Evolutionary conservation across 37 sponge, comb jelly and placozoan genomes (phyloP).

Genomic region (Oscarella lobularis): DNA sequence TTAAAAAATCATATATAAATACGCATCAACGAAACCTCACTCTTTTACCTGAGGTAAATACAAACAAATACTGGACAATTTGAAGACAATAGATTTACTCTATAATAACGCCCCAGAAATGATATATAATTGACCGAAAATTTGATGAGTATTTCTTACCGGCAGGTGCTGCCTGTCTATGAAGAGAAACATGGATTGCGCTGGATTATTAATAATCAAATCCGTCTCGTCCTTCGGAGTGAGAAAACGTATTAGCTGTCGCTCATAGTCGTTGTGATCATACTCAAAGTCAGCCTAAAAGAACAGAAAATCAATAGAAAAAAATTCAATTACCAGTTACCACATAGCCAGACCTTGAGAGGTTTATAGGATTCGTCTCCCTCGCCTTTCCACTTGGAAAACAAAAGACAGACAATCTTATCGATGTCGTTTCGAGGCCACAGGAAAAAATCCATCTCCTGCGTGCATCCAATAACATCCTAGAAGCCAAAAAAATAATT

Average conservation of each 20-base stretch:
- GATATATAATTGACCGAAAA: no score
- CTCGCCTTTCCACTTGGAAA: conserved; percentile 1
- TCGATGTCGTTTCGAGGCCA: neutral
- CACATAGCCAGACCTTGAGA: neutral
- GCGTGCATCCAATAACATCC: neutral
- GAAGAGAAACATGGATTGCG: neutral
- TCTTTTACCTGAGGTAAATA: conserved; percentile 3
- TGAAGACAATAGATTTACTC: neutral
- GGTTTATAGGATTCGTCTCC: neutral
- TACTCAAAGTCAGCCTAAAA: neutral
- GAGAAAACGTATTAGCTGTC: neutral
- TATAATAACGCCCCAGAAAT: neutral
- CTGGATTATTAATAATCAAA: neutral
- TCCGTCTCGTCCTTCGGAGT: neutral
- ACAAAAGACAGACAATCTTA: neutral
- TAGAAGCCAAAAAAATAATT: neutral
- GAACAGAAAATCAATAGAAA: no score
- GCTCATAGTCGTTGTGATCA: neutral
- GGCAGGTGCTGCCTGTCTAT: neutral
- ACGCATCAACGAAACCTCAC: no score
- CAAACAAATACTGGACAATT: neutral
- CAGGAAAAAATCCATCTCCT: neutral
- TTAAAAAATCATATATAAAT: no score
- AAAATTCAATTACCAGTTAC: neutral
- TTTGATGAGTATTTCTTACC: no score